A percentile compares a stretch with the other conserved stretches of the same genome.
Conservation (phyloP, 2,113 vertebrate genomes). For the Triplophysa tibetana region DNA sequence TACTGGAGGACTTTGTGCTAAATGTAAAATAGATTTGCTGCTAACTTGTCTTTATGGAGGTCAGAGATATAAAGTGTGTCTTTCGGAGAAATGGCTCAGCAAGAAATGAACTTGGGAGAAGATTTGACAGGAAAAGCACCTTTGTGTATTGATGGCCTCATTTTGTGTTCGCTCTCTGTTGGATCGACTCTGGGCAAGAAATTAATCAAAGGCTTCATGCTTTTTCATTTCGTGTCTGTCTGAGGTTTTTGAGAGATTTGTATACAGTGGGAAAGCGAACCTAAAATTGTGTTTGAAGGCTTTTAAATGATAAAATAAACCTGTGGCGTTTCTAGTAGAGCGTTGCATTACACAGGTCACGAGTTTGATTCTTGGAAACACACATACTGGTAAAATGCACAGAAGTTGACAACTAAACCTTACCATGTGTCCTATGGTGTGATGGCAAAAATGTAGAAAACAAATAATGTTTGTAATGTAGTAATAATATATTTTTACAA, state of each 20-base stretch:
- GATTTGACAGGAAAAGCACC: slow-evolving; percentile 19
- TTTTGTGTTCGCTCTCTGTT: slow-evolving; percentile 21
- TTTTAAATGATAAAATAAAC: too few species aligned
- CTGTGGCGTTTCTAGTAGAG: too few species aligned
- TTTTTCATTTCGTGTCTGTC: slow-evolving; percentile 43
- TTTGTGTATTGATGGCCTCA: slow-evolving; percentile 26
- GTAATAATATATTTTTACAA: too few species aligned
- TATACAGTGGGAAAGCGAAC: not conserved
- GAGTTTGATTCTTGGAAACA: too few species aligned
- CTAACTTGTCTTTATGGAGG: slow-evolving; percentile 13
- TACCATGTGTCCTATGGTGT: too few species aligned
- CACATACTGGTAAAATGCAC: too few species aligned
- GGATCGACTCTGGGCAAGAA: slow-evolving; percentile 11
- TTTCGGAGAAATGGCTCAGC: not conserved
- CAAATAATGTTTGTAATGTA: too few species aligned
- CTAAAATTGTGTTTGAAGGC: not conserved
- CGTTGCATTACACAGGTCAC: too few species aligned
- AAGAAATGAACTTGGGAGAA: not conserved
- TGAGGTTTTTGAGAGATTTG: not conserved
- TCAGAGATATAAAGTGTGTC: slow-evolving; percentile 10
- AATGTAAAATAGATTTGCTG: slow-evolving; percentile 20
- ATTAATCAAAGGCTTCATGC: slow-evolving; percentile 34
- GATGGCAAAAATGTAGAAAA: too few species aligned
- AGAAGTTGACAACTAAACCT: too few species aligned
- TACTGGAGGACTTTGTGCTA: not conserved